Evolutionary conservation across 2,113 vertebrate genomes (phyloP).

Genomic region (Brienomyrus brachyistius): DNA sequence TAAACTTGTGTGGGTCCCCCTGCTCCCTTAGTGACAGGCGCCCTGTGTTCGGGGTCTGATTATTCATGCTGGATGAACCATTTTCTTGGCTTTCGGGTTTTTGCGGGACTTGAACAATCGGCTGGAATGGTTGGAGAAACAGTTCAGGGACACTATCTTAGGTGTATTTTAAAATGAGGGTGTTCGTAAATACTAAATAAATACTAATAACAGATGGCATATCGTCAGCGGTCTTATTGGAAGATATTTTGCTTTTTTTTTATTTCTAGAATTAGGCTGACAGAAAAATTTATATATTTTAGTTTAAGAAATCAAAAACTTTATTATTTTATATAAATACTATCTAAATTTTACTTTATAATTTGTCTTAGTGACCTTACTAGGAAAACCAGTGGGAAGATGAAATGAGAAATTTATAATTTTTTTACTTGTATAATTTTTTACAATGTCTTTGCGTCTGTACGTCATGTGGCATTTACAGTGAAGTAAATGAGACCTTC

Average conservation of each 20-base stretch:
- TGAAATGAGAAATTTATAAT: not conserved
- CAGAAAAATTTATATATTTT: not conserved
- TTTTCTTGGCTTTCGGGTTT: constrained; percentile 14
- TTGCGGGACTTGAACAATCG: not conserved
- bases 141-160: not conserved
- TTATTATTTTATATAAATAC: not conserved
- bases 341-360: not conserved
- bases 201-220: not conserved
- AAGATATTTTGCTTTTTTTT: not conserved
- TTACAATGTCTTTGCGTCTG: not conserved
- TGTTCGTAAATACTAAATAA: not conserved
- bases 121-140: not conserved
- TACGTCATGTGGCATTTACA: not conserved
- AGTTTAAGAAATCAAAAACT: not conserved
- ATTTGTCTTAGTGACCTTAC: not conserved
- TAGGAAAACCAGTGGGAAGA: not conserved
- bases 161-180: not conserved
- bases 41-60: constrained; percentile 42
- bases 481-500: not conserved
- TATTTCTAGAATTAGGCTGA: not conserved
- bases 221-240: not conserved
- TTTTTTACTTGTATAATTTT: not conserved
- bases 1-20: constrained; percentile 37
- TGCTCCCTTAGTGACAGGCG: constrained; percentile 35
- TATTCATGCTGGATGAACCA: constrained; percentile 36